Evolutionary conservation across 2,113 vertebrate genomes (phyloP), one percentile per base, ranked within the genome.

Genomic region (Prunella himalayana): DNA sequence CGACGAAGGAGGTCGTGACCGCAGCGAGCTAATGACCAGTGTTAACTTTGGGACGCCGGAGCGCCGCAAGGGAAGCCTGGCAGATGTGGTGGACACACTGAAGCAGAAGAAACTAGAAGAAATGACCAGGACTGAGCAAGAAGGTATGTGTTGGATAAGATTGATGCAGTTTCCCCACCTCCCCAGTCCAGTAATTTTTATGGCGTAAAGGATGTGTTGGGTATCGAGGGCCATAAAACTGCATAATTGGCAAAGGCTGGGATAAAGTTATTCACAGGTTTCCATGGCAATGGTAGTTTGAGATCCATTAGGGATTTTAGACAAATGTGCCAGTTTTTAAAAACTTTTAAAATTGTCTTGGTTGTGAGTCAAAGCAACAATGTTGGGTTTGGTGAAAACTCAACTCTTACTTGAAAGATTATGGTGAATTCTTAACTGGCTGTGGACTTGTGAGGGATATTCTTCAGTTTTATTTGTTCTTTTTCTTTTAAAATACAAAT

Each of bases 81-180:
- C 99, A 65, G 99, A 99, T 96, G 99, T 99, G 97, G 99, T 99
- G 98, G 99, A 99, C 98, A 99, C 99, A 49, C 98, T 99, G 98
- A 99, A 99, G 97, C 99, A 99, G 98, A 99, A 99, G 98, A 99
- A 99, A 97, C 97, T 99, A 93, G 99, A 99, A 98, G 99, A 99
- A 98, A 99, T 99, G 99, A 99, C 99, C 97, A 99, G 99, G 97
- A 99, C 99, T 93, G 99, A 99, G 86, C 99, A 99, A 97, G 99
- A 99, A 93, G 99, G 99, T 99, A 99, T 90, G 99, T 97, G 65
- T 15, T 90, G 70, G 47, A 64, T 72, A 90, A 85, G 35, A 68
- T 15, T 21, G 2, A 37, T 87, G n/a, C 6, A 39, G 72, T 96
- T 86, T 47, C 16, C 28, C 22, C 57, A 63, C 31, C 45, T 37